These are phyloP conservation scores for Sprattus sprattus DNA, from an alignment of 2,113 vertebrate genomes.

Conservation along the genomic window DNA sequence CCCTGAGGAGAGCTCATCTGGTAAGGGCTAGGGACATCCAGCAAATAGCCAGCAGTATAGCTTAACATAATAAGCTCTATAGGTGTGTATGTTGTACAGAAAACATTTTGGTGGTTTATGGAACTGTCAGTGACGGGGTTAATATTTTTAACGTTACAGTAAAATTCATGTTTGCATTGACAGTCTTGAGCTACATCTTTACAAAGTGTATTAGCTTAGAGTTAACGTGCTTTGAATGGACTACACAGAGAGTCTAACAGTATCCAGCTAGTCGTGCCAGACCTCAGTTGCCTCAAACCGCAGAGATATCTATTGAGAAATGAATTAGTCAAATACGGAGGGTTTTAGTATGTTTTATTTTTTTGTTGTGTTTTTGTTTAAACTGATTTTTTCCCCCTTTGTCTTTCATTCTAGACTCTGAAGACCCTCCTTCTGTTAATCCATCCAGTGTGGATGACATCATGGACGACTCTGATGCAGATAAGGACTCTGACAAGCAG, in stretches of 20 bases:
- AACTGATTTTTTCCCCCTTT: background rate
- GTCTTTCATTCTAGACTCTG: slow-evolving; percentile 80
- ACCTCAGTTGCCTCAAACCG: background rate
- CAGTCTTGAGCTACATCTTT: too few species aligned
- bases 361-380: background rate
- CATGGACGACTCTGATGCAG: slow-evolving; percentile 87
- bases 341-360: background rate
- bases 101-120: too few species aligned
- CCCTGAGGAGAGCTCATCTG: slow-evolving; percentile 90
- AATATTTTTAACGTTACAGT: too few species aligned
- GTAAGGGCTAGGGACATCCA: slow-evolving; percentile 58
- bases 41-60: background rate
- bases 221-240: too few species aligned
- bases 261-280: background rate
- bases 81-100: background rate
- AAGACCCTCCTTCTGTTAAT: slow-evolving; percentile 90
- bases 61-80: background rate
- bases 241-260: too few species aligned
- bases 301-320: background rate
- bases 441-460: slow-evolving; percentile 93
- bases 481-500: slow-evolving; percentile 89
- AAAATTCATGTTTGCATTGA: too few species aligned
- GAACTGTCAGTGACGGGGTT: too few species aligned
- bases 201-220: too few species aligned
- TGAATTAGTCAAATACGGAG: background rate